These are phyloP conservation scores for Daubentonia madagascariensis DNA, from an alignment of 2,113 vertebrate species.

Conservation along the genomic window DNA sequence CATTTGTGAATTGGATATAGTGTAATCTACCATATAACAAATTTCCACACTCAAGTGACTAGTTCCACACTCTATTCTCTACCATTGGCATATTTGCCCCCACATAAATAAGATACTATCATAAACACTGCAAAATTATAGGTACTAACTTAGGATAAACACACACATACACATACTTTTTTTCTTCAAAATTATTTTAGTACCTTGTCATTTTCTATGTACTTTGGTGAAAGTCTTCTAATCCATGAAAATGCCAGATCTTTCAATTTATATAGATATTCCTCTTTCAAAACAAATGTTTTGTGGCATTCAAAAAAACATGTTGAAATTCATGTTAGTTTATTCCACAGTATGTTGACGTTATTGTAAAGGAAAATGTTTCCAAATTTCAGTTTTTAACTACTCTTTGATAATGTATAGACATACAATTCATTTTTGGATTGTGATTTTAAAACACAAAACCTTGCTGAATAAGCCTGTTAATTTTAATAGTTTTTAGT, in stretches of 20 bases:
- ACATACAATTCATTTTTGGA: not conserved
- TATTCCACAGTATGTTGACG: not conserved
- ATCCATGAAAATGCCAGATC: not conserved
- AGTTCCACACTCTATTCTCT: no score
- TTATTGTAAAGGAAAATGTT: not conserved
- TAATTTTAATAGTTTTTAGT: not conserved
- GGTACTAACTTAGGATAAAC: no score
- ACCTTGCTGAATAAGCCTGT: not conserved
- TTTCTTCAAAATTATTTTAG: no score
- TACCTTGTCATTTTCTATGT: no score
- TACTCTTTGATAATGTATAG: not conserved
- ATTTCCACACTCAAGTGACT: no score
- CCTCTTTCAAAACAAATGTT: not conserved
- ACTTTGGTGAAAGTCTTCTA: not conserved
- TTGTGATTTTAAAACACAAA: not conserved
- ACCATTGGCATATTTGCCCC: no score
- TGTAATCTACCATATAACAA: no score
- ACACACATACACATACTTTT: no score
- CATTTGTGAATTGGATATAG: no score
- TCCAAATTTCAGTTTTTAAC: not conserved
- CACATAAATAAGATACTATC: no score
- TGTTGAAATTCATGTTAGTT: not conserved
- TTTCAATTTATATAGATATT: not conserved
- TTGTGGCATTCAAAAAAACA: not conserved
- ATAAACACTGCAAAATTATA: no score